Conservation (phyloP, 2,888 invertebrate species). For the Scaeva pyrastri region DNA sequence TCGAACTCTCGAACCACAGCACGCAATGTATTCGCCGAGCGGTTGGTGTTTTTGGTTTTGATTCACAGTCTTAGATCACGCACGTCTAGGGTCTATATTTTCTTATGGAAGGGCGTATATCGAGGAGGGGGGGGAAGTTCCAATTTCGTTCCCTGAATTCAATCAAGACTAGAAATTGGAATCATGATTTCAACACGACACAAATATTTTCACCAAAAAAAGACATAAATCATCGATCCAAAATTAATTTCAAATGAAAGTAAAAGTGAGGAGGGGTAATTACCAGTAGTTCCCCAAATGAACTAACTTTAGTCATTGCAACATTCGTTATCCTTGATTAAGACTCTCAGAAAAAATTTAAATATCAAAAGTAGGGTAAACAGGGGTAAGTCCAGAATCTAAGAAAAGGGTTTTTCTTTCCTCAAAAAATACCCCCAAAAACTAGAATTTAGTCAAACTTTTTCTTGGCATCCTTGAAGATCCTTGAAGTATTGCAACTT, state of each 20-base stretch:
- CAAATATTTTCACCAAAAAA: not conserved
- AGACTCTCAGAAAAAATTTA: too few species aligned
- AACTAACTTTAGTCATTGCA: too few species aligned
- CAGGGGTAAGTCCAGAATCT: too few species aligned
- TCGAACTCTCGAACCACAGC: conserved; percentile 53
- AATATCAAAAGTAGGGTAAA: too few species aligned
- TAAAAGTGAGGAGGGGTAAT: not conserved
- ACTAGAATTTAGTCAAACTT: too few species aligned
- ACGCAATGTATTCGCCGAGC: conserved; percentile 40
- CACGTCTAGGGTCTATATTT: not conserved
- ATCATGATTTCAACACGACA: not conserved
- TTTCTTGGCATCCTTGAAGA: too few species aligned
- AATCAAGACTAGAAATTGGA: conserved; percentile 25
- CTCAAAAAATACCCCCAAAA: too few species aligned
- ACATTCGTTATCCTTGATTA: too few species aligned
- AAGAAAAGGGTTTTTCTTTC: too few species aligned
- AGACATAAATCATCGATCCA: not conserved
- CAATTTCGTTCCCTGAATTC: not conserved
- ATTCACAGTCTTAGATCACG: conserved; percentile 35
- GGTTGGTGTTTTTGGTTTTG: conserved; percentile 14
- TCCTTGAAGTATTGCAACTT: too few species aligned
- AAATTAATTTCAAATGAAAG: not conserved
- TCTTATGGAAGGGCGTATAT: not conserved
- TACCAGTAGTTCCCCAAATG: not conserved
- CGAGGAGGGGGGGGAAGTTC: not conserved